phyloP scores from a whole-genome alignment of 1,140 invertebrate genomes.

The Ruditapes philippinarum region DNA sequence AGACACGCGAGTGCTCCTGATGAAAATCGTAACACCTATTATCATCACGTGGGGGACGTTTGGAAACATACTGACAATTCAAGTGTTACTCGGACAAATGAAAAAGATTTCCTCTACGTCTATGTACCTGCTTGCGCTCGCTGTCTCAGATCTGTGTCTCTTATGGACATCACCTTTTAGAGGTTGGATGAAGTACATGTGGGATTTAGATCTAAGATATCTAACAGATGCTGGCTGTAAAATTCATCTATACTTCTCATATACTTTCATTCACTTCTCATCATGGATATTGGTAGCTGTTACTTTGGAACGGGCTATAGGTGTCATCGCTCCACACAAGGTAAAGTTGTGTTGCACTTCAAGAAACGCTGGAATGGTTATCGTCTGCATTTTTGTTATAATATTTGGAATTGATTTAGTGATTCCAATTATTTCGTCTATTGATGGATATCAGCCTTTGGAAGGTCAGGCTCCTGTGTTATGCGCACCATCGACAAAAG shows the following conservation, averaged over 20 bases:
- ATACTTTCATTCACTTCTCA: conserved; percentile 64
- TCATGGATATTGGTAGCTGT: conserved; percentile 76
- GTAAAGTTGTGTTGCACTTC: conserved; percentile 55
- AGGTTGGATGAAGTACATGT: conserved; percentile 67
- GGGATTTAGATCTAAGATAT: conserved; percentile 65
- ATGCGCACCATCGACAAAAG: not conserved
- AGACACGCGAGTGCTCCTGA: not conserved
- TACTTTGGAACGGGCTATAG: conserved; percentile 73
- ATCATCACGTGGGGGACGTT: not conserved
- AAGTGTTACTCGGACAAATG: not conserved
- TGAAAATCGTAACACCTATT: not conserved
- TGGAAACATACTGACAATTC: not conserved
- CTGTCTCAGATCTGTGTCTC: conserved; percentile 68
- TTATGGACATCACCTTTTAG: conserved; percentile 72
- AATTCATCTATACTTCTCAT: conserved; percentile 65
- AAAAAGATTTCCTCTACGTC: conserved; percentile 47
- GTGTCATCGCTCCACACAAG: conserved; percentile 72
- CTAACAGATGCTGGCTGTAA: conserved; percentile 63
- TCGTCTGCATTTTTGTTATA: not conserved
- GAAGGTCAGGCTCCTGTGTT: too few species aligned
- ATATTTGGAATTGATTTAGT: conserved; percentile 6
- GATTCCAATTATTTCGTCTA: not conserved
- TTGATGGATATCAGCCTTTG: not conserved
- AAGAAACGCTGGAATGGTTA: not conserved
- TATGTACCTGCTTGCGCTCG: conserved; percentile 67